Conservation (phyloP, 2,113 vertebrate species). For the Glaucomys volans region DNA sequence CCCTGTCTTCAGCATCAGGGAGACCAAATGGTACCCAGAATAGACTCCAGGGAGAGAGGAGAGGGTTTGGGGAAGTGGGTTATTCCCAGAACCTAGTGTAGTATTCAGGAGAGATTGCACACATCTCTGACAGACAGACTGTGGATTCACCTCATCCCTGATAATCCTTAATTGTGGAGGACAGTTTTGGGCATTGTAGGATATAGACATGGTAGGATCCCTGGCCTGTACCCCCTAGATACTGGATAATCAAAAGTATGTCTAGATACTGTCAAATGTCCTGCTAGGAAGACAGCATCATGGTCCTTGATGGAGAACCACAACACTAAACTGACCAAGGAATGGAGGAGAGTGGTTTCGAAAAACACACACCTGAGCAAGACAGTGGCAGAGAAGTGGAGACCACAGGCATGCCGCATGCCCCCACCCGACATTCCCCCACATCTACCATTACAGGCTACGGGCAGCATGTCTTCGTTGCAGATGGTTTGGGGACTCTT, state of each 20-base stretch:
- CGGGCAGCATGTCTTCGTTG: constrained; percentile 68
- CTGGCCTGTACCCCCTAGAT: background rate
- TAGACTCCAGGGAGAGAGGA: background rate
- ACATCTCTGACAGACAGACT: background rate
- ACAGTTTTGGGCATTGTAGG: background rate
- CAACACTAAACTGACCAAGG: background rate
- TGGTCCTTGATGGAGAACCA: background rate
- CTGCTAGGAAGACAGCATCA: background rate
- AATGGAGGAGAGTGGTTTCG: background rate
- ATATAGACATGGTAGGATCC: background rate
- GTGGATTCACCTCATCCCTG: background rate
- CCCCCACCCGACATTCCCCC: background rate
- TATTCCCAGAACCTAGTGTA: background rate
- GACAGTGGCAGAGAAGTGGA: background rate
- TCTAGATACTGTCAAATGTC: background rate
- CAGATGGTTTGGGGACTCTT: constrained; percentile 75
- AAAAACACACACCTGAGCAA: background rate
- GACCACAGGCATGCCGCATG: background rate
- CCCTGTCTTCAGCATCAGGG: background rate
- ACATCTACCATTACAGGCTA: constrained; percentile 6
- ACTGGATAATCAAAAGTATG: background rate
- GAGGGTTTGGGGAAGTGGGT: background rate
- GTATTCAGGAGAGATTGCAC: background rate
- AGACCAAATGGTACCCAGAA: background rate
- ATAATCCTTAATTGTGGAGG: background rate